Conservation (phyloP, 2,888 invertebrate genomes). For the Amphiduros pacificus region DNA sequence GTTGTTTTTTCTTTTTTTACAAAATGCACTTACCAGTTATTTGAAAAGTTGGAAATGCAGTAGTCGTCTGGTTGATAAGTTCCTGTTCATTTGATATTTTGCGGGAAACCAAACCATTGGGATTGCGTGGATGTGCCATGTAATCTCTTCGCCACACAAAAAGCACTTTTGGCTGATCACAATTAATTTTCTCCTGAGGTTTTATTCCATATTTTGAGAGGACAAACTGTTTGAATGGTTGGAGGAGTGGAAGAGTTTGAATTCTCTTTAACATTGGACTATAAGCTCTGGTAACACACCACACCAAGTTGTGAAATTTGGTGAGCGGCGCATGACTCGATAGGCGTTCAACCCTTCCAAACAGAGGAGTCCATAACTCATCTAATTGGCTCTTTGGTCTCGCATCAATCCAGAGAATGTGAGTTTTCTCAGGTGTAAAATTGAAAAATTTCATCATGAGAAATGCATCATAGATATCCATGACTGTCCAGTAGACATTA, state of each 20-base stretch:
- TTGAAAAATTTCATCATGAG: constrained; percentile 38
- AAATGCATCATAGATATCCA: constrained; percentile 49
- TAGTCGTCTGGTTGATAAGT: constrained; percentile 6
- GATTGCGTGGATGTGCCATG: constrained; percentile 27
- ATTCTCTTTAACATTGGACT: background rate
- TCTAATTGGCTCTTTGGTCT: constrained; percentile 45
- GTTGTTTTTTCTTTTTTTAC: too few species aligned
- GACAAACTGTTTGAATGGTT: background rate
- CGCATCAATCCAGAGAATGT: constrained; percentile 45
- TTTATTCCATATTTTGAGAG: background rate
- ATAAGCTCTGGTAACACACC: background rate
- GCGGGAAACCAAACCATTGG: constrained; percentile 17
- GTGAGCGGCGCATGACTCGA: background rate
- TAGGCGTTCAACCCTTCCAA: background rate
- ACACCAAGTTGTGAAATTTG: background rate
- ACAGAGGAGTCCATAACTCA: constrained; percentile 32
- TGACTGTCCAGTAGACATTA: constrained; percentile 51
- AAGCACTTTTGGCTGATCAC: constrained; percentile 7
- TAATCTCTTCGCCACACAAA: constrained; percentile 24
- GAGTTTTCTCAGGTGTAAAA: constrained; percentile 32
- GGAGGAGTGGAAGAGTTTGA: background rate
- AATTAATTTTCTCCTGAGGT: background rate
- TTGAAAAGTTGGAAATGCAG: constrained; percentile 23
- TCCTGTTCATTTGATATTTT: constrained; percentile 25
- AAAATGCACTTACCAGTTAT: too few species aligned